Evolutionary conservation across 2,888 invertebrate genomes (phyloP).

Genomic region (Ormyrus pomaceus): DNA sequence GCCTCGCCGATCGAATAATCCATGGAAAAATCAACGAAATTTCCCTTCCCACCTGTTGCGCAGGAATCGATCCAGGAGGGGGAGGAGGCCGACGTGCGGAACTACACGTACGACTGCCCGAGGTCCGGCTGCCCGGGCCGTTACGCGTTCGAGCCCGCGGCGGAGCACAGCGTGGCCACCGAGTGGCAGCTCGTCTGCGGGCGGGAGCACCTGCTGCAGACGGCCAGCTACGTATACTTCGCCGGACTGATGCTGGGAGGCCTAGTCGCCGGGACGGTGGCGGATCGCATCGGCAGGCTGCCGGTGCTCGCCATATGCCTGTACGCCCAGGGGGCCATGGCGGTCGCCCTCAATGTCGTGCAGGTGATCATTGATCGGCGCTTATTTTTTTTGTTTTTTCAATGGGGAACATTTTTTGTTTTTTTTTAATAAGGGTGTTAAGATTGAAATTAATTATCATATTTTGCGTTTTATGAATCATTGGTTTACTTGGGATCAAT

Average conservation of each 20-base stretch:
- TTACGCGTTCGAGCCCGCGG: constrained; percentile 64
- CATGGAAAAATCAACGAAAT: too few relatives aligned
- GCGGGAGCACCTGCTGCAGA: constrained; percentile 67
- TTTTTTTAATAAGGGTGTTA: too few relatives aligned
- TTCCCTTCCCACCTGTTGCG: too few relatives aligned
- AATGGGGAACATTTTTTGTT: background rate
- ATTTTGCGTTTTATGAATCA: too few relatives aligned
- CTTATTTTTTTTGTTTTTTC: background rate
- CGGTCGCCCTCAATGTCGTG: constrained; percentile 68
- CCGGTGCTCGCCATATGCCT: constrained; percentile 74
- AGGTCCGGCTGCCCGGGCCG: constrained; percentile 60
- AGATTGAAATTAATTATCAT: too few relatives aligned
- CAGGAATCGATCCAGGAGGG: too few relatives aligned
- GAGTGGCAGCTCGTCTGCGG: constrained; percentile 75
- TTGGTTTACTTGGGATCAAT: too few relatives aligned
- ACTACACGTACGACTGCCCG: constrained; percentile 57
- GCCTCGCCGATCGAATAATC: too few relatives aligned
- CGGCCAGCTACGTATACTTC: constrained; percentile 72
- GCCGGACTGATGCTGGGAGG: constrained; percentile 75
- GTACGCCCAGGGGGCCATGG: constrained; percentile 73
- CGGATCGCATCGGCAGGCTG: constrained; percentile 75
- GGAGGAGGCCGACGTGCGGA: background rate
- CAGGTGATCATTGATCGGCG: constrained; percentile 62
- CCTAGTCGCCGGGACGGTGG: constrained; percentile 72
- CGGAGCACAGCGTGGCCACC: constrained; percentile 66